Evolutionary conservation across 2,888 invertebrate species (phyloP).

Genomic region (Drosophila barbarae): DNA sequence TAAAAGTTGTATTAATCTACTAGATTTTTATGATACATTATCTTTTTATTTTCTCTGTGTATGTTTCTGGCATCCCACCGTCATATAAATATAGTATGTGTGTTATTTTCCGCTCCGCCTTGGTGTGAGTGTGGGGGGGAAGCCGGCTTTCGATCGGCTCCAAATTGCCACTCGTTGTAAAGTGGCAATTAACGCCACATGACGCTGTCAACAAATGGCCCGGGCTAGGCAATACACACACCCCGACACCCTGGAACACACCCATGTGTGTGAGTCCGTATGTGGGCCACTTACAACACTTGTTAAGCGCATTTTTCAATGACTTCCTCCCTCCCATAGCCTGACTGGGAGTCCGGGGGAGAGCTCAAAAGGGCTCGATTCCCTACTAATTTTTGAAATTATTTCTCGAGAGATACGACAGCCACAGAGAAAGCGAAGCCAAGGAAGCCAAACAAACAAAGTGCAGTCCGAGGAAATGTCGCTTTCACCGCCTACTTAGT

Average conservation of each 20-base stretch:
- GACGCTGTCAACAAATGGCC: slow-evolving; percentile 51
- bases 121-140: slow-evolving; percentile 2
- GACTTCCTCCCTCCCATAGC: not conserved
- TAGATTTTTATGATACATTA: no score
- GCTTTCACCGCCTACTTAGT: not conserved
- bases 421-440: not conserved
- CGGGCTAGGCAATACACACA: slow-evolving; percentile 27
- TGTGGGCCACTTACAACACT: slow-evolving; percentile 39
- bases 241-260: slow-evolving; percentile 2
- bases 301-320: slow-evolving; percentile 48
- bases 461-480: not conserved
- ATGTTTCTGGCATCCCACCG: not conserved
- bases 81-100: slow-evolving; percentile 10
- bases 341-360: no score
- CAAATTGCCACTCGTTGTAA: slow-evolving; percentile 54
- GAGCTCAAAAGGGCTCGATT: slow-evolving; percentile 1
- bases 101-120: slow-evolving; percentile 1
- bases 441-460: not conserved
- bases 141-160: slow-evolving; percentile 41
- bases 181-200: slow-evolving; percentile 56
- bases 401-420: slow-evolving; percentile 27
- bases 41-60: not conserved
- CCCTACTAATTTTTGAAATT: slow-evolving; percentile 29
- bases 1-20: not conserved
- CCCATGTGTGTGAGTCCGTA: not conserved